phyloP scores from a whole-genome alignment of 2,113 vertebrate species.

The Cyphomyrus plagiostoma region DNA sequence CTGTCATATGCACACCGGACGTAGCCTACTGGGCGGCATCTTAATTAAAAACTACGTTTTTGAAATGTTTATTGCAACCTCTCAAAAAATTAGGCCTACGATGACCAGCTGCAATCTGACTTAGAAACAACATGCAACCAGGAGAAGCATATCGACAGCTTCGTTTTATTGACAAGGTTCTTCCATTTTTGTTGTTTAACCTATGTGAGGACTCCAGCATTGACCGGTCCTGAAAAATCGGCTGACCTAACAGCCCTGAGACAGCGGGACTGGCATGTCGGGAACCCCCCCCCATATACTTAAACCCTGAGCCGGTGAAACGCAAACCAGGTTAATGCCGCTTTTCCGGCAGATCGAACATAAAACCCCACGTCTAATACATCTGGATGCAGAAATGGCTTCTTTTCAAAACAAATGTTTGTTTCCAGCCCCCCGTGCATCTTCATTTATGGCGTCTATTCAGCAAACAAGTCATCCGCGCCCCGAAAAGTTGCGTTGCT shows the following conservation, averaged over 20 bases:
- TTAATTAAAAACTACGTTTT: neutral
- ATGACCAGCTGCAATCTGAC: neutral
- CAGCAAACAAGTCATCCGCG: neutral
- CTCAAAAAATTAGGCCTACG: neutral
- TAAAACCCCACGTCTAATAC: neutral
- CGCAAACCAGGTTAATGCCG: neutral
- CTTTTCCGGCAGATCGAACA: neutral
- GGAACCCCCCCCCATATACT: neutral
- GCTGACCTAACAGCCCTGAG: neutral
- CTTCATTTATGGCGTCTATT: constrained; percentile 8
- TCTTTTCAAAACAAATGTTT: constrained; percentile 14
- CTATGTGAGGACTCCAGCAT: neutral
- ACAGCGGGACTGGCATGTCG: neutral
- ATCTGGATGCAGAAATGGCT: neutral
- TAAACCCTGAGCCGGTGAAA: neutral
- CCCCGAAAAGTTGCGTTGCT: neutral
- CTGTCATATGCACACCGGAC: neutral
- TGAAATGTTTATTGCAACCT: neutral
- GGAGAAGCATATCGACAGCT: neutral
- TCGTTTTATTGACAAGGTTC: neutral
- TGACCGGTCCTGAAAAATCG: neutral
- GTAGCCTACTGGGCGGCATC: neutral
- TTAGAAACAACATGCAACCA: neutral
- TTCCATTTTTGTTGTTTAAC: neutral
- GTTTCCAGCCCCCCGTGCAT: neutral